These are phyloP conservation scores for Chascanopsetta lugubris DNA, from an alignment of 2,113 vertebrate genomes.

Conservation along the genomic window DNA sequence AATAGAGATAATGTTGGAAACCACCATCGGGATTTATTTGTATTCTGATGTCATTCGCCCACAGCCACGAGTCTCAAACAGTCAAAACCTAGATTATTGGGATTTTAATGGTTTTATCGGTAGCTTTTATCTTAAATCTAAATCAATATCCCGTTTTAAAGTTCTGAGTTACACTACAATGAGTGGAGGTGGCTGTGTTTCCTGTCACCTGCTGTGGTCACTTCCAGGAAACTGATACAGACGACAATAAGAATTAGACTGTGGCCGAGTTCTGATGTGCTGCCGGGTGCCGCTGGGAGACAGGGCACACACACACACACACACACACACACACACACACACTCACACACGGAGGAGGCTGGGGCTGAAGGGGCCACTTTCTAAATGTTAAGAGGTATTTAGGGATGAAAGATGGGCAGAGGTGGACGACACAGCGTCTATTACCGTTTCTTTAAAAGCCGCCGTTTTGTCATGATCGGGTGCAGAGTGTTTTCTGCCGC, in stretches of 20 bases:
- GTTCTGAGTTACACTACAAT: background rate
- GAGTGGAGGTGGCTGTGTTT: no score
- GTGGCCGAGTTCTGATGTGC: conserved; percentile 35
- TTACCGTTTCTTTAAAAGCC: conserved; percentile 15
- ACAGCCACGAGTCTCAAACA: no score
- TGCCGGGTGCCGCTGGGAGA: conserved; percentile 29
- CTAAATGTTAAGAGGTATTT: conserved; percentile 83
- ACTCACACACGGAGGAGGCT: conserved; percentile 23
- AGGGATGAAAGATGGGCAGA: conserved; percentile 76
- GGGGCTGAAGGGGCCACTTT: conserved; percentile 32
- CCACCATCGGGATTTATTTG: no score
- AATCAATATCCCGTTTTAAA: background rate
- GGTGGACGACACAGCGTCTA: conserved; percentile 29
- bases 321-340: conserved; percentile 10
- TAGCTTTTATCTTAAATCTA: background rate
- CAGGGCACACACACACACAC: conserved; percentile 18
- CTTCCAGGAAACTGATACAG: background rate
- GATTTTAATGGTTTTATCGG: no score
- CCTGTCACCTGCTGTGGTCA: no score
- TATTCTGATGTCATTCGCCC: no score
- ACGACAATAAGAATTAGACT: conserved; percentile 3
- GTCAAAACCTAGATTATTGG: background rate
- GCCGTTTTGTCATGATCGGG: background rate
- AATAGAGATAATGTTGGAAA: no score
- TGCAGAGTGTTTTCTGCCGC: no score